Conservation (phyloP, 30 jellyfish, hydroid and myxozoan genomes). For the Pseudorhiza aurosa region DNA sequence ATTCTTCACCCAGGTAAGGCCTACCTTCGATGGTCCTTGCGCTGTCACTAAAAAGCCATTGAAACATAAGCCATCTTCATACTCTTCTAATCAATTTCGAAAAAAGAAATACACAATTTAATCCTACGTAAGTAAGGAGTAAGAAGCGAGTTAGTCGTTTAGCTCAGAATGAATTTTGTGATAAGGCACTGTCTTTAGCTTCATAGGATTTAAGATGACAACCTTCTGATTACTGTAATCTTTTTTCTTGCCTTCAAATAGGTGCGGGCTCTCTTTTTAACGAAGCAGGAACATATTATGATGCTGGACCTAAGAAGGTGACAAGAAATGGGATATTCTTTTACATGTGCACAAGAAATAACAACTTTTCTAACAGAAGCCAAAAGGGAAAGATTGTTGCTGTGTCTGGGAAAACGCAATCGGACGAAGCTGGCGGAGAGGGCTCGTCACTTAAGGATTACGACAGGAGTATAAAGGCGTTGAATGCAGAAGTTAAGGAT, state of each 20-base stretch:
- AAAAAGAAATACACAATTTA: not conserved
- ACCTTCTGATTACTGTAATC: too few species aligned
- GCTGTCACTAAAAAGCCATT: not conserved
- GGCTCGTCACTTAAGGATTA: not conserved
- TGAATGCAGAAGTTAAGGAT: not conserved
- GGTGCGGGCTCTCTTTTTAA: slow-evolving; percentile 66
- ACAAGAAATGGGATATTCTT: slow-evolving; percentile 74
- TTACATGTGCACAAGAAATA: slow-evolving; percentile 91
- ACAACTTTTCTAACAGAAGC: slow-evolving; percentile 84
- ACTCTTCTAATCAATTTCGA: not conserved
- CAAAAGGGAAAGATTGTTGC: slow-evolving; percentile 82
- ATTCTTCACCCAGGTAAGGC: slow-evolving; percentile 54
- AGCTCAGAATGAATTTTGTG: too few species aligned
- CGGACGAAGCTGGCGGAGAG: slow-evolving; percentile 7
- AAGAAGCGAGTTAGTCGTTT: too few species aligned
- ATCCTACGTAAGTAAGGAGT: too few species aligned
- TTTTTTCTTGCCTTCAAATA: too few species aligned
- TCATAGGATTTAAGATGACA: too few species aligned
- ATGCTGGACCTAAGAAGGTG: slow-evolving; percentile 67
- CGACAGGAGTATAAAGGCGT: not conserved
- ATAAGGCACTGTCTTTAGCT: too few species aligned
- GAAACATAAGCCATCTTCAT: not conserved
- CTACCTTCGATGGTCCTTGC: not conserved
- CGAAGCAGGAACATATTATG: slow-evolving; percentile 91
- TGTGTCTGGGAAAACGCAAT: not conserved